A percentile compares a stretch with the other conserved stretches of the same genome.
These are phyloP conservation scores for Haliclona indistincta DNA, from an alignment of 37 sponge, comb jelly and placozoan genomes.

Conservation along the genomic window DNA sequence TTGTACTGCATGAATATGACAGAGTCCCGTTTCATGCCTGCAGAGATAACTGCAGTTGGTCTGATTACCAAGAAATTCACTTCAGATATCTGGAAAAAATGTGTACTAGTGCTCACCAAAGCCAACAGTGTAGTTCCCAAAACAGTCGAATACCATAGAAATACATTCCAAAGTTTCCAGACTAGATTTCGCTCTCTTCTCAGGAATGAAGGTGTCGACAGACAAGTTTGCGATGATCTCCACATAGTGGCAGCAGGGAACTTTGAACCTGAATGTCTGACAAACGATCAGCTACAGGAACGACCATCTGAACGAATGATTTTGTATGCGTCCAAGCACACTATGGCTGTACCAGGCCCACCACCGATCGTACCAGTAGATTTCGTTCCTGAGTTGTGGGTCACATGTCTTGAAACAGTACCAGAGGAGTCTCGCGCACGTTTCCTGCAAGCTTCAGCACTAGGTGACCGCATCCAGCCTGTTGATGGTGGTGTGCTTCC, in stretches of 20 bases:
- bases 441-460: not conserved
- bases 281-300: no score
- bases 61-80: slow-evolving; percentile 1
- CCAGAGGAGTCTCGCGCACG: not conserved
- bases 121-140: no score
- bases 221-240: not conserved
- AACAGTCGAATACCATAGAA: not conserved
- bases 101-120: no score
- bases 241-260: not conserved
- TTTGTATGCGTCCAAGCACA: slow-evolving; percentile 1
- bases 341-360: no score
- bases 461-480: no score
- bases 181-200: not conserved
- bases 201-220: not conserved
- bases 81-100: not conserved
- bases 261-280: not conserved
- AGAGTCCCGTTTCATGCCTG: not conserved
- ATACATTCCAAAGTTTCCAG: not conserved
- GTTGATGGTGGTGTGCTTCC: no score
- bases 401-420: slow-evolving; percentile 13
- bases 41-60: not conserved
- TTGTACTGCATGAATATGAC: no score
- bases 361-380: not conserved
- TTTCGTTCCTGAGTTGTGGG: slow-evolving; percentile 3
- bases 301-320: not conserved